Conservation (phyloP, 2,797 vertebrate genomes). For the Chrysocyon brachyurus region DNA sequence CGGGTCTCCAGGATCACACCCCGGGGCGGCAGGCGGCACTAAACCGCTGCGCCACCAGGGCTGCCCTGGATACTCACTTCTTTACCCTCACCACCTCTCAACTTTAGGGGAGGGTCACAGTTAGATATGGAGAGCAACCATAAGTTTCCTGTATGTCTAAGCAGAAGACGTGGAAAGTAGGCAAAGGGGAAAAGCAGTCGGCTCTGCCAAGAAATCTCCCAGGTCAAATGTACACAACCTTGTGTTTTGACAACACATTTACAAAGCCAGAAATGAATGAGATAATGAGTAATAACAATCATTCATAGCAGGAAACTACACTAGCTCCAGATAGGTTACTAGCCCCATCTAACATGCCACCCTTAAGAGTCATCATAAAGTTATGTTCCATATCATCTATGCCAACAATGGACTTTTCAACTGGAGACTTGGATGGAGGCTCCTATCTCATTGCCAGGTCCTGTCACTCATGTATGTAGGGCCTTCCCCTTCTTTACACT, state of each 20-base stretch:
- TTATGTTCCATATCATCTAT: neutral
- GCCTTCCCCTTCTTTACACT: neutral
- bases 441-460: neutral
- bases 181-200: neutral
- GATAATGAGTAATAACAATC: neutral
- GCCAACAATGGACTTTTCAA: neutral
- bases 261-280: neutral
- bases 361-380: neutral
- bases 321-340: neutral
- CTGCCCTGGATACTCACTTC: neutral
- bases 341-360: neutral
- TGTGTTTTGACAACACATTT: neutral
- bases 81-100: neutral
- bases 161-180: neutral
- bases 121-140: neutral
- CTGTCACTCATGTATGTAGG: rapidly evolving
- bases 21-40: too few relatives aligned
- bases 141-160: neutral
- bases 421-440: neutral
- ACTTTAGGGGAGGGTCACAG: neutral
- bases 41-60: too few relatives aligned
- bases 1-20: too few relatives aligned
- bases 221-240: neutral
- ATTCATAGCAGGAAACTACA: neutral
- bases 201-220: neutral